Percentiles rank a stretch among this genome's conserved stretches.
Evolutionary conservation across 2,888 invertebrate genomes (phyloP).

Genomic region (Drosophila ustulata): DNA sequence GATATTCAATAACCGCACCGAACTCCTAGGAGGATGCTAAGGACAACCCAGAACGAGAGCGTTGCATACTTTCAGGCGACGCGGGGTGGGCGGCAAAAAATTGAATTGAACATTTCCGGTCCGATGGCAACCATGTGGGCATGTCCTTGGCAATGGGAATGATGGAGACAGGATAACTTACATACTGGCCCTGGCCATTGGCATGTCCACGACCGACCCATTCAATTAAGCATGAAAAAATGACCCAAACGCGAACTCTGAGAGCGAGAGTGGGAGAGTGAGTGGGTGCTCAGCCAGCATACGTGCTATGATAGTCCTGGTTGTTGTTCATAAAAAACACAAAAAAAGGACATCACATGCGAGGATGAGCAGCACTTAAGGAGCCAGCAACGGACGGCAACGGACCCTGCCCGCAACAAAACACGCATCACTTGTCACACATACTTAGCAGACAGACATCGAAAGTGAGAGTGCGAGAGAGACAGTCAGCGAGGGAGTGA

Average conservation of each 20-base stretch:
- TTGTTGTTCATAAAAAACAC: slow-evolving; percentile 34
- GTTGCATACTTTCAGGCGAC: slow-evolving; percentile 28
- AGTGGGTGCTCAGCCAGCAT: slow-evolving; percentile 26
- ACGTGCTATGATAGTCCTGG: slow-evolving; percentile 58
- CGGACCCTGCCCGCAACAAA: slow-evolving; percentile 80
- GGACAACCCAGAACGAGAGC: slow-evolving; percentile 6
- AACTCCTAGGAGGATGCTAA: slow-evolving; percentile 25
- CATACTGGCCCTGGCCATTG: slow-evolving; percentile 51
- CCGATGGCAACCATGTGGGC: slow-evolving; percentile 49
- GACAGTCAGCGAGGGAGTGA: neutral
- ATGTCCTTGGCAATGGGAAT: no score
- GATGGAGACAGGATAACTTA: slow-evolving; percentile 6
- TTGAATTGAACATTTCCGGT: slow-evolving; percentile 77
- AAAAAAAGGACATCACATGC: slow-evolving; percentile 75
- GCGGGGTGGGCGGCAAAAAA: slow-evolving; percentile 42
- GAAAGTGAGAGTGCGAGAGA: neutral
- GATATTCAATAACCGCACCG: slow-evolving; percentile 75
- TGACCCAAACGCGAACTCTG: slow-evolving; percentile 28
- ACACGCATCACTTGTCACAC: slow-evolving; percentile 84
- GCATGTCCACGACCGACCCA: slow-evolving; percentile 83
- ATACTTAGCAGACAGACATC: slow-evolving; percentile 61
- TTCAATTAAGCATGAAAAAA: slow-evolving; percentile 85
- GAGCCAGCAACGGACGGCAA: slow-evolving; percentile 51
- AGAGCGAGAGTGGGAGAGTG: neutral
- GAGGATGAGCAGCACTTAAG: slow-evolving; percentile 77